phyloP scores from a whole-genome alignment of 2,113 vertebrate genomes.

The Trinectes maculatus region DNA sequence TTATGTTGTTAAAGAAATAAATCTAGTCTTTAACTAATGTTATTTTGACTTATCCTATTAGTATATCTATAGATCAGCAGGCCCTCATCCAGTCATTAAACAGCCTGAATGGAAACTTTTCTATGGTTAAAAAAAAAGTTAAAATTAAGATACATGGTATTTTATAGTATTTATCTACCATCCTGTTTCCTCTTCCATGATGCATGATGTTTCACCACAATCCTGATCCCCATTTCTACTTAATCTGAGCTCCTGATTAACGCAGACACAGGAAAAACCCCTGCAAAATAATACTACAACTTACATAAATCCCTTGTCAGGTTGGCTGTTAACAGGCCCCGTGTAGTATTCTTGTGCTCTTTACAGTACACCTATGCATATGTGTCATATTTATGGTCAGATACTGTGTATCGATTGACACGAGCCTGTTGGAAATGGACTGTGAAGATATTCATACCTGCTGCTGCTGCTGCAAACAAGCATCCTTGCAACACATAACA shows the following conservation, averaged over 20 bases:
- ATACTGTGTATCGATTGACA: constrained; percentile 6
- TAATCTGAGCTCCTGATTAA: background rate
- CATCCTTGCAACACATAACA: constrained; percentile 2
- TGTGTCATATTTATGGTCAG: background rate
- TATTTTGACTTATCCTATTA: background rate
- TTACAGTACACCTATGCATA: background rate
- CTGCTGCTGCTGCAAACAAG: background rate
- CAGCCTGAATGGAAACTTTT: background rate
- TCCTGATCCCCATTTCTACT: constrained; percentile 6
- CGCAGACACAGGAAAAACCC: background rate
- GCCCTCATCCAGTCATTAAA: background rate
- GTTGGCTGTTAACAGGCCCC: background rate
- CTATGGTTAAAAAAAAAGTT: background rate
- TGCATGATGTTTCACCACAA: background rate
- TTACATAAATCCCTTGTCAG: background rate
- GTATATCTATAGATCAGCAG: background rate
- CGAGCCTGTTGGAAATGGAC: background rate
- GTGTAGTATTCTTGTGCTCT: background rate
- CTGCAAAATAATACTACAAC: background rate
- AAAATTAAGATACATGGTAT: too few relatives aligned
- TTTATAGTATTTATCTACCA: too few relatives aligned
- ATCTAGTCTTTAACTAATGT: background rate
- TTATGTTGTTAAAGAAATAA: background rate
- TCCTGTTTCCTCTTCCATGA: background rate
- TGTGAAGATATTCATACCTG: background rate